phyloP scores from a whole-genome alignment of 2,113 vertebrate genomes.

The Myiagra hebetior region DNA sequence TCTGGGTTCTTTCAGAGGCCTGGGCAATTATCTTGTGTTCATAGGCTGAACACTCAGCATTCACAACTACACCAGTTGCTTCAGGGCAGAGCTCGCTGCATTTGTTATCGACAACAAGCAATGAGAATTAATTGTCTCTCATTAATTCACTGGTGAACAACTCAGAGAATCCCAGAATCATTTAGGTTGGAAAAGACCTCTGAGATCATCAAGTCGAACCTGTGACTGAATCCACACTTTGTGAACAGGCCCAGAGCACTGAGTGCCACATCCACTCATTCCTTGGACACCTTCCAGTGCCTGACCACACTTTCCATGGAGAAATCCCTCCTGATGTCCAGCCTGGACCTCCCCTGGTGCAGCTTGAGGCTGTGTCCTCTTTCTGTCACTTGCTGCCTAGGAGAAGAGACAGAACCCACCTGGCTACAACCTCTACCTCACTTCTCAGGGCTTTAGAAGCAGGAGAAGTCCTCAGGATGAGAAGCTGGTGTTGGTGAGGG shows the following conservation, averaged over 20 bases:
- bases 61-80: neutral
- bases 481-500: no score
- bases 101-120: conserved; percentile 5
- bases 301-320: neutral
- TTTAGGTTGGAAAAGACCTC: neutral
- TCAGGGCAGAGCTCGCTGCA: neutral
- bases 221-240: neutral
- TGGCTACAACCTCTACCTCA: neutral
- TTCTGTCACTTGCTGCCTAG: neutral
- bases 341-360: neutral
- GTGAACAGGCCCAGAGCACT: neutral
- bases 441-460: neutral
- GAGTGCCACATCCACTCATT: neutral
- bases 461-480: neutral
- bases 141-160: neutral
- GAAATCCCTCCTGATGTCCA: neutral
- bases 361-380: neutral
- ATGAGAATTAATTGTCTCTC: neutral
- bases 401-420: neutral
- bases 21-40: neutral
- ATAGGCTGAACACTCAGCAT: neutral
- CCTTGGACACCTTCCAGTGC: neutral
- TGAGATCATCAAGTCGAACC: neutral
- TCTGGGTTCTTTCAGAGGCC: neutral
- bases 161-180: neutral